Percentiles rank a stretch among this genome's conserved stretches.
Evolutionary conservation across 1,140 invertebrate genomes (phyloP).

Genomic region (Mylabris phalerata): DNA sequence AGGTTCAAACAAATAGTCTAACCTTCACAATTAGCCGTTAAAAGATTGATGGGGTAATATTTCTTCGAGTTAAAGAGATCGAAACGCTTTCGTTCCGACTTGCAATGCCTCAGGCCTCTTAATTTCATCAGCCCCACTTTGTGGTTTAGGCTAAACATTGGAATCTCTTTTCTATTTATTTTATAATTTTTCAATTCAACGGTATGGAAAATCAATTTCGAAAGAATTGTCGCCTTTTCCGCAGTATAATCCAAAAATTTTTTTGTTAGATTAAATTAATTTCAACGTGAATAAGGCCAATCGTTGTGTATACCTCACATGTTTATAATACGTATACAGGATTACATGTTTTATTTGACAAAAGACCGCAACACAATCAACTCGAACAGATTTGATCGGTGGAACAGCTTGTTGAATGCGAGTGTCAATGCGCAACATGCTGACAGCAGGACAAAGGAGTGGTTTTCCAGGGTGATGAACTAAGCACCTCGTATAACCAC

Average conservation of each 20-base stretch:
- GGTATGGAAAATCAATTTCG: too few relatives aligned
- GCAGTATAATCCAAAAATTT: too few relatives aligned
- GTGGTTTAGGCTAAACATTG: too few relatives aligned
- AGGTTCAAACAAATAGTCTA: slow-evolving; percentile 6
- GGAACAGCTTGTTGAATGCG: slow-evolving; percentile 17
- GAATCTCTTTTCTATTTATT: too few relatives aligned
- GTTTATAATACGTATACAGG: slow-evolving; percentile 26
- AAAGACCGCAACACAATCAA: slow-evolving; percentile 22
- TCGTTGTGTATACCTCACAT: slow-evolving; percentile 9
- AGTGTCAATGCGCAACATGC: slow-evolving; percentile 20
- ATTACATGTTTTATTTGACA: slow-evolving; percentile 33
- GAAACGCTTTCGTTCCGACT: background rate
- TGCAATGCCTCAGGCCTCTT: slow-evolving; percentile 2
- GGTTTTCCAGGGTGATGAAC: slow-evolving; percentile 41
- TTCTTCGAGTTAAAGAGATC: slow-evolving; percentile 11
- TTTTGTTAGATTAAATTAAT: too few relatives aligned
- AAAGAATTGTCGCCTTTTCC: too few relatives aligned
- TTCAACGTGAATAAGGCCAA: slow-evolving; percentile 13
- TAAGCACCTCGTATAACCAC: slow-evolving; percentile 32
- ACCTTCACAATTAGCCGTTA: slow-evolving; percentile 8
- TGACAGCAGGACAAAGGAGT: slow-evolving; percentile 38
- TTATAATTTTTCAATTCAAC: too few relatives aligned
- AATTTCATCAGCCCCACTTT: slow-evolving; percentile 1
- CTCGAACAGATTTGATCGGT: slow-evolving; percentile 19
- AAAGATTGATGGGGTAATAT: slow-evolving; percentile 8